Evolutionary conservation across 2,888 invertebrate genomes (phyloP).

Genomic region (Holacanthella duospinosa): DNA sequence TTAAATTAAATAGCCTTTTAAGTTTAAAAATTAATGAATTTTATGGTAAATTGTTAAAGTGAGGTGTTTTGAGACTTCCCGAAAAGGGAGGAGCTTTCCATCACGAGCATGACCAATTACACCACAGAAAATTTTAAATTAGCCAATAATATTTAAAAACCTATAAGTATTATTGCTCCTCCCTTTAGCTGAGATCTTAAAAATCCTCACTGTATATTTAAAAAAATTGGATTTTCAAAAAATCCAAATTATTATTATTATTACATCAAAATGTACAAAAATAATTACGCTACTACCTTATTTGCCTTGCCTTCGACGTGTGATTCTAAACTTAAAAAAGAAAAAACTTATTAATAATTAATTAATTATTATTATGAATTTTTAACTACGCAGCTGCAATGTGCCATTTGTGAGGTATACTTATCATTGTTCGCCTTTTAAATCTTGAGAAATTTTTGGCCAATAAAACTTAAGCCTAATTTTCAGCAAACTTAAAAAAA

Average conservation of each 20-base stretch:
- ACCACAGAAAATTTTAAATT: too few relatives aligned
- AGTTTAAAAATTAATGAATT: too few relatives aligned
- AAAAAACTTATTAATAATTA: background rate
- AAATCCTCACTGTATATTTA: background rate
- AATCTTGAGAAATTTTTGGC: too few relatives aligned
- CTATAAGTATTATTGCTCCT: background rate
- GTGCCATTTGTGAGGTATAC: background rate
- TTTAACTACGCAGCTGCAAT: background rate
- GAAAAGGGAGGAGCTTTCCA: too few relatives aligned
- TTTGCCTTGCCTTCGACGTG: background rate
- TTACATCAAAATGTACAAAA: background rate
- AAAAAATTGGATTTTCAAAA: background rate
- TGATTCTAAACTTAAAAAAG: background rate
- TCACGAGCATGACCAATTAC: too few relatives aligned
- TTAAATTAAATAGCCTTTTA: too few relatives aligned
- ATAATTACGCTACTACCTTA: background rate
- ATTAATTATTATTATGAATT: background rate
- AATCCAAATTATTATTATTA: background rate
- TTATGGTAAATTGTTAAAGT: too few relatives aligned
- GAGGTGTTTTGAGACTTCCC: too few relatives aligned
- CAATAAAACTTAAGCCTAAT: background rate
- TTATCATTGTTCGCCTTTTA: background rate
- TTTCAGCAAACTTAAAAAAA: background rate
- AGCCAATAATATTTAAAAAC: too few relatives aligned
- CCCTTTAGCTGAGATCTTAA: background rate